Base-by-base conservation (phyloP, 2,113 vertebrate species). In the Mustela lutreola region DNA sequence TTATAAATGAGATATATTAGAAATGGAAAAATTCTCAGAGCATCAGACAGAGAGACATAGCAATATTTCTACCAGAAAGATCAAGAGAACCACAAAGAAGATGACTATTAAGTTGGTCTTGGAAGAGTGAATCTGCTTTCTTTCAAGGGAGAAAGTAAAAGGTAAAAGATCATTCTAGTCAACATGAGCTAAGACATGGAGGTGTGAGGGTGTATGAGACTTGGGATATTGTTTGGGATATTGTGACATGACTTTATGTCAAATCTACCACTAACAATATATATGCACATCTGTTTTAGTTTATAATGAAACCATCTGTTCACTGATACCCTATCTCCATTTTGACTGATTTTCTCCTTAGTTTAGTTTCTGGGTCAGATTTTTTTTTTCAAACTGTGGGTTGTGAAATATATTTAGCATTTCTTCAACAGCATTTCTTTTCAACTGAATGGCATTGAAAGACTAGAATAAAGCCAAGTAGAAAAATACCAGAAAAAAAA, bases 281-380 rank as follows among this genome's bases (percentile, higher is more conserved):
- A 36, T 9, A 39, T 0, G 53, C 28, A 50, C 36, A 31, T 67
- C 42, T 75, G 65, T 50, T 96, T 92, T 36, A n/a, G 21, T 89
- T 97, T 90, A 79, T 79, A 53, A 79, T 67, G 48, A 75, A 92
- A 65, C 24, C 48, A 70, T n/a, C 50, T 87, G 31, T 71, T 92
- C 58, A 76, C 75, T 93, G 89, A 85, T 80, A 88, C 4, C 5
- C 36, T 86, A 21, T n/a, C 39, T 93, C 79, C 83, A 1, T 96
- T 93, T 87, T 85, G 36, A 95, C 50, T 50, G 28, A 90, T 92
- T 95, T 97, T 15, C 18, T 31, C 36, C 28, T 70, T 28, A 31
- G 31, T 71, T 76, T 63, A 65, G 4, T 92, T 89, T 82, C 21
- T 67, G 70, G 81, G 22, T 89, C 73, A 82, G 8, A 24, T 76